Percentiles rank a stretch among this genome's conserved stretches.
Evolutionary conservation across 2,113 vertebrate species (phyloP).

Genomic region (Mellivora capensis): DNA sequence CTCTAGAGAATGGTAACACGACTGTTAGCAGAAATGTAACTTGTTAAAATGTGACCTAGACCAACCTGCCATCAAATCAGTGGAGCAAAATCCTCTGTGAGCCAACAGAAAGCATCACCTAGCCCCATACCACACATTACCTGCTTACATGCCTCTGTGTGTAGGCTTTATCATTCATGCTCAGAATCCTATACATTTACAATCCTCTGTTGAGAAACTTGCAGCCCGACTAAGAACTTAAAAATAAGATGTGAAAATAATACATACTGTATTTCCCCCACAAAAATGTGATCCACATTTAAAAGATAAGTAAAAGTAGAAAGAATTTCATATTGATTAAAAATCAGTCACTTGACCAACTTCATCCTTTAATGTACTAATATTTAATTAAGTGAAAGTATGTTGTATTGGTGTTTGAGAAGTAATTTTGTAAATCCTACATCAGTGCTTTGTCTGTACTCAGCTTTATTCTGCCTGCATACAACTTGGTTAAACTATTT

Average conservation of each 20-base stretch:
- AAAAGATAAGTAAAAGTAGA: not conserved
- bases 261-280: not conserved
- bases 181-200: not conserved
- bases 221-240: not conserved
- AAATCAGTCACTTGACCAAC: not conserved
- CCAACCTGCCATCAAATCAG: conserved; percentile 36
- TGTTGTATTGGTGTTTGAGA: not conserved
- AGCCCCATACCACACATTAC: not conserved
- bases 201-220: not conserved
- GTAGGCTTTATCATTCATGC: not conserved
- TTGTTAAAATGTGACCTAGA: conserved; percentile 62
- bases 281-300: not conserved
- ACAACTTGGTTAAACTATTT: not conserved
- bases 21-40: conserved; percentile 55
- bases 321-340: not conserved
- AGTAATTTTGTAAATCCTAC: not conserved
- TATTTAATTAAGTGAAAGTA: not conserved
- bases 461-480: not conserved
- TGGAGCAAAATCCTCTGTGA: conserved; percentile 29
- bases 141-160: not conserved
- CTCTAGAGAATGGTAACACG: conserved; percentile 41
- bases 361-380: not conserved
- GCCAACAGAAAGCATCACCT: not conserved
- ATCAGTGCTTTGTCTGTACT: not conserved
- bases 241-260: not conserved